Base-by-base conservation (phyloP, 2,888 invertebrate genomes). In the Abscondita cerata region DNA sequence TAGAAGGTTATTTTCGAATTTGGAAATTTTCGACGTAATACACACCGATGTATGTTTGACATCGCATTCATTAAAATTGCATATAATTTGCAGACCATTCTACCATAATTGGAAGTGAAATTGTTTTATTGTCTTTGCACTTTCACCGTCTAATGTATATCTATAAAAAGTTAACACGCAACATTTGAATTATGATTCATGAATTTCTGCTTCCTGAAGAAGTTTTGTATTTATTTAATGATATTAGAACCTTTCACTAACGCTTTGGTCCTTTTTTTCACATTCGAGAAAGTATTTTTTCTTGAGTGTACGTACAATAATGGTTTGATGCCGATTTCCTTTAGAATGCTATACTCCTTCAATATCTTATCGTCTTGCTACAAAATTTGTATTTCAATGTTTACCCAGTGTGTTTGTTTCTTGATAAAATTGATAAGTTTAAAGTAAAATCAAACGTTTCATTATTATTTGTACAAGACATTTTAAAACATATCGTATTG, bases 171-270 rank as follows among this genome's bases (percentile, higher is more conserved):
- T 25, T 48, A 46, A 44, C 62, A 59, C 58, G 59, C 58, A 51
- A 59, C 53, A 44, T 53, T 62, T 51, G 54, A 50, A 59, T 55
- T 64, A 59, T 59, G 52, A 64, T 64, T 59, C 59, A 56, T 47
- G 54, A 53, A 47, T 54, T 59, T 62, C 41, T 50, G 53, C 59
- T 59, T 64, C 63, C 59, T 64, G 44, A 59, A 56, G 63, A 64
- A 64, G 63, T 58, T 60, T 60, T 55, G 51, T 48, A 53, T 58
- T 52, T 56, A 38, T 51, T 55, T 61, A 62, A 62, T 62, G 57
- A 20, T 16, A 58, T 51, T 51, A 34, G 52, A 52, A 52, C 63
- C 63, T 64, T 64, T 64, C 63, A 59, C 63, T 56, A 36, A 15
- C 38, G 41, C 19, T 50, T 59, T 38, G 40, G 8, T 19, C 20